Conservation (phyloP, 2,888 invertebrate species). For the Cerastis rubricosa region DNA sequence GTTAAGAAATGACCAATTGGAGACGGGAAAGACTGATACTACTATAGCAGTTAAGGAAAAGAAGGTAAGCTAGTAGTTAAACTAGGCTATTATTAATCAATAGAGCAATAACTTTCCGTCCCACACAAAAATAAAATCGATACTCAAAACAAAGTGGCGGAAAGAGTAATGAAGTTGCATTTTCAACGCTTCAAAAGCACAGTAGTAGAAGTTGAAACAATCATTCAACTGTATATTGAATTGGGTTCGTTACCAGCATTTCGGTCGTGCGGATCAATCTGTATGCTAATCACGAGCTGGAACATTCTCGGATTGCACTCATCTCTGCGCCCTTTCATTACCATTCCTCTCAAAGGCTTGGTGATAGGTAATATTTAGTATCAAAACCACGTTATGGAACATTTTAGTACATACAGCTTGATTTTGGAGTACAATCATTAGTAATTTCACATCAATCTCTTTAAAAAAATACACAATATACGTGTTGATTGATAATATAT, state of each 20-base stretch:
- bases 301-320: slow-evolving; percentile 71
- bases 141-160: background rate
- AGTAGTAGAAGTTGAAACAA: slow-evolving; percentile 56
- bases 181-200: slow-evolving; percentile 34
- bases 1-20: slow-evolving; percentile 78
- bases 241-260: slow-evolving; percentile 78
- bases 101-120: background rate
- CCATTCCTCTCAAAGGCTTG: slow-evolving; percentile 67
- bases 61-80: slow-evolving; percentile 77
- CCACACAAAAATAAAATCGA: background rate
- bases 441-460: background rate
- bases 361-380: slow-evolving; percentile 41
- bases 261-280: slow-evolving; percentile 82
- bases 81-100: slow-evolving; percentile 10
- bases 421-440: background rate
- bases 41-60: slow-evolving; percentile 78
- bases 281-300: slow-evolving; percentile 83
- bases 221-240: slow-evolving; percentile 69
- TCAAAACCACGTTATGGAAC: slow-evolving; percentile 4
- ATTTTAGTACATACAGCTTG: slow-evolving; percentile 10
- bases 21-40: slow-evolving; percentile 83
- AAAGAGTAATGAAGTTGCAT: slow-evolving; percentile 41
- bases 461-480: background rate
- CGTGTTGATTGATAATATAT: background rate
- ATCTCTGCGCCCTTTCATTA: slow-evolving; percentile 70